Evolutionary conservation across 1,140 invertebrate genomes (phyloP).

Genomic region (Cyphomyrmex costatus): DNA sequence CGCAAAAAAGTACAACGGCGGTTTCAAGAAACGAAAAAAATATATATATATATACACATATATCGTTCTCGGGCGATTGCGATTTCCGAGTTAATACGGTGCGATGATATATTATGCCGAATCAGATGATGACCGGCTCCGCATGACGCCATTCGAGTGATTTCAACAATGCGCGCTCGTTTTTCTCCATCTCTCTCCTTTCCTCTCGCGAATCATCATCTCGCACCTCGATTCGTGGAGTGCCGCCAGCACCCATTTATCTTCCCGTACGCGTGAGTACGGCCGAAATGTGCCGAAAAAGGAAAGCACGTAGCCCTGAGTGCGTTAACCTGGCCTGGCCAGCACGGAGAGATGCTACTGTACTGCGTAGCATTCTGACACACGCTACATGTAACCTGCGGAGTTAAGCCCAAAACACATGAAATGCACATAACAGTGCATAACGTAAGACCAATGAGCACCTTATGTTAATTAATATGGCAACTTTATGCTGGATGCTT

Average conservation of each 20-base stretch:
- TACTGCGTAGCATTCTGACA: neutral
- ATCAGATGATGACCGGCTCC: constrained; percentile 18
- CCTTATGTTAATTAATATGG: too few species aligned
- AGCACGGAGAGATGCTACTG: neutral
- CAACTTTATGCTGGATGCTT: too few species aligned
- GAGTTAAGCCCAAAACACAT: too few species aligned
- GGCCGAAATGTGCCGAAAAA: constrained; percentile 25
- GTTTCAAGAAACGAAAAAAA: neutral
- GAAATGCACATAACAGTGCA: too few species aligned
- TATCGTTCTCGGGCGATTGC: constrained; percentile 24
- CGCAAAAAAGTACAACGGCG: neutral
- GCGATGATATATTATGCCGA: constrained; percentile 42
- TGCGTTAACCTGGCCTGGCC: constrained; percentile 30
- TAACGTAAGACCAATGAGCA: too few species aligned
- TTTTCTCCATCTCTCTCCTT: neutral
- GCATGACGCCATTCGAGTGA: constrained; percentile 50
- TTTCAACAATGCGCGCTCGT: constrained; percentile 47
- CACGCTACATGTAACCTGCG: neutral
- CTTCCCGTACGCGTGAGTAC: constrained; percentile 17
- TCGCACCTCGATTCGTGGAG: constrained; percentile 20
- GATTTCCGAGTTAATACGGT: constrained; percentile 42
- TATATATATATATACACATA: neutral
- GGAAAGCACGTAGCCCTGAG: constrained; percentile 21
- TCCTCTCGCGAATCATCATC: neutral
- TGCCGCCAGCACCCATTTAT: constrained; percentile 24